Conservation (phyloP, 2,888 invertebrate species). For the Cinara cedri region DNA sequence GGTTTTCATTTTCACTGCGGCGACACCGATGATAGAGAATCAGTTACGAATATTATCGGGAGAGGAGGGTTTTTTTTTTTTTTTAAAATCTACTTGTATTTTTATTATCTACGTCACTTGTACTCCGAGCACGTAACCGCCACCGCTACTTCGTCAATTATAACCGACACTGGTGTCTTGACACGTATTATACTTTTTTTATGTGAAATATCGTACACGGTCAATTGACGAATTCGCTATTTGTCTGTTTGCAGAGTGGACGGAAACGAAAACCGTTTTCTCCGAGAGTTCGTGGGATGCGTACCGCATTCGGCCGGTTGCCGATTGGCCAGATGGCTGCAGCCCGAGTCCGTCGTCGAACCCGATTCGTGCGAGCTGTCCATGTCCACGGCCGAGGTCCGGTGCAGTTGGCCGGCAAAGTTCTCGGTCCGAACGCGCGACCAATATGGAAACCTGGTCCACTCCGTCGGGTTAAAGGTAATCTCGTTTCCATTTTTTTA, state of each 20-base stretch:
- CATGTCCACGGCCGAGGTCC: slow-evolving; percentile 73
- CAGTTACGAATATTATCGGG: too few relatives aligned
- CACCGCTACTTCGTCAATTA: too few relatives aligned
- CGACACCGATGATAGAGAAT: too few relatives aligned
- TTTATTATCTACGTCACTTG: too few relatives aligned
- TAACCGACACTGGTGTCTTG: too few relatives aligned
- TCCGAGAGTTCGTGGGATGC: slow-evolving; percentile 89
- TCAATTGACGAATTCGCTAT: too few relatives aligned
- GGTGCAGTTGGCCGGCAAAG: slow-evolving; percentile 84
- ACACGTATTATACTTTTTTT: too few relatives aligned
- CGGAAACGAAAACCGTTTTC: slow-evolving; percentile 89
- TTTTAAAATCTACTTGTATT: too few relatives aligned
- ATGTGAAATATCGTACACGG: too few relatives aligned
- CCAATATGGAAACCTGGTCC: slow-evolving; percentile 88
- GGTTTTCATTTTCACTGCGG: too few relatives aligned
- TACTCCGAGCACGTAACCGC: too few relatives aligned
- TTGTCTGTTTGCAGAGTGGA: slow-evolving; percentile 69
- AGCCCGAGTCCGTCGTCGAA: slow-evolving; percentile 90
- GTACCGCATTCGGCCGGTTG: slow-evolving; percentile 87
- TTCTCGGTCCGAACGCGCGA: slow-evolving; percentile 83
- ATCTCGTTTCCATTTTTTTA: neutral
- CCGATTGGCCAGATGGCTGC: slow-evolving; percentile 90
- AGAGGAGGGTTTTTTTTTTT: too few relatives aligned
- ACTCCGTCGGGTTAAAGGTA: slow-evolving; percentile 84
- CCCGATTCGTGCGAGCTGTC: slow-evolving; percentile 84